phyloP scores from a whole-genome alignment of 2,888 invertebrate genomes.

The Oxystoma pomonae region DNA sequence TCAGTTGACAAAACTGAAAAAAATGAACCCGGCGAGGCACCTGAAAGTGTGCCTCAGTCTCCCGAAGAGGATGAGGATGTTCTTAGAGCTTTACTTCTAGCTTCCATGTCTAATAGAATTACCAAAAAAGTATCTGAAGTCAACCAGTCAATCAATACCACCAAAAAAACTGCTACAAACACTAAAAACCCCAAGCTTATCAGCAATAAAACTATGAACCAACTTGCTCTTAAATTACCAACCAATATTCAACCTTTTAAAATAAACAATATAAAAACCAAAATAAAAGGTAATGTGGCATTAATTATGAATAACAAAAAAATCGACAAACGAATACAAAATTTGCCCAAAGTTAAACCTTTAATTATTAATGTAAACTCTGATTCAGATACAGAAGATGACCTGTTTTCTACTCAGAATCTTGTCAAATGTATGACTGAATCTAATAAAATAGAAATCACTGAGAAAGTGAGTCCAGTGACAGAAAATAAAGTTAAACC shows the following conservation, averaged over 20 bases:
- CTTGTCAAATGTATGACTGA: background rate
- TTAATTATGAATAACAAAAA: background rate
- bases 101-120: slow-evolving; percentile 57
- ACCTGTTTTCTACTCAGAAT: slow-evolving; percentile 9
- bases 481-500: background rate
- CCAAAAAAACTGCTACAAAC: background rate
- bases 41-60: slow-evolving; percentile 15
- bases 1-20: slow-evolving; percentile 8
- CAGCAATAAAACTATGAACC: background rate
- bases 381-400: slow-evolving; percentile 42
- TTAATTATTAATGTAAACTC: slow-evolving; percentile 43
- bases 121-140: slow-evolving; percentile 32
- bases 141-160: background rate
- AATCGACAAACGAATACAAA: slow-evolving; percentile 13
- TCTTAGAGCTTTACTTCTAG: slow-evolving; percentile 56
- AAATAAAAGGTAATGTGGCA: background rate
- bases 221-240: background rate
- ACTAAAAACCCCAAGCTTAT: slow-evolving; percentile 13
- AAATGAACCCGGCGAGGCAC: slow-evolving; percentile 8
- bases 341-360: slow-evolving; percentile 40
- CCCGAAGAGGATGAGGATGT: slow-evolving; percentile 59
- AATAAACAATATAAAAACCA: slow-evolving; percentile 16
- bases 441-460: slow-evolving; percentile 12
- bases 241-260: background rate
- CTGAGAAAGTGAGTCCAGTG: slow-evolving; percentile 14